Percentiles rank a stretch among this genome's conserved stretches.
These are phyloP conservation scores for Metellina segmentata DNA, from an alignment of 2,888 invertebrate genomes.

Conservation along the genomic window DNA sequence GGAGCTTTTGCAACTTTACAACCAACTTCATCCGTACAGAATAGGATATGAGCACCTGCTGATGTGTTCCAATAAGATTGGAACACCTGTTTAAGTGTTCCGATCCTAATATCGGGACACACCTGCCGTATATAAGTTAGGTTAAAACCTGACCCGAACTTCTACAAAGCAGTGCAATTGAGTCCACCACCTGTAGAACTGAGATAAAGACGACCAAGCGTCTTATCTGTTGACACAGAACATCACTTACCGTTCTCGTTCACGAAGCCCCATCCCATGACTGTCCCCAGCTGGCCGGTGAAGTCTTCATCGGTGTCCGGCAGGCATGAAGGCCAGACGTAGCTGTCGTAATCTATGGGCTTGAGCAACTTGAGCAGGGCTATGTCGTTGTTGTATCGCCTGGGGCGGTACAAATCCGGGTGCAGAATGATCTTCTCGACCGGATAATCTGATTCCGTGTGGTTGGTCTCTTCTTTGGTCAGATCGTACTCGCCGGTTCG, in stretches of 20 bases:
- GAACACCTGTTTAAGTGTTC: too few species aligned
- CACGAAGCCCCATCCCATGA: constrained; percentile 94
- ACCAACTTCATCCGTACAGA: too few species aligned
- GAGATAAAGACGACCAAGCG: too few species aligned
- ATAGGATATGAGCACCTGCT: too few species aligned
- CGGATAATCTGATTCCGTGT: constrained; percentile 81
- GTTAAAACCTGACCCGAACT: too few species aligned
- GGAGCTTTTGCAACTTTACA: too few species aligned
- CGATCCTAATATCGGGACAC: too few species aligned
- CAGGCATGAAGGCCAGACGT: constrained; percentile 89
- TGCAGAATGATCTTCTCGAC: constrained; percentile 86
- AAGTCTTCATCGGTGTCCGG: constrained; percentile 82
- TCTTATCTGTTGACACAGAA: background rate
- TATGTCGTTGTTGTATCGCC: constrained; percentile 83
- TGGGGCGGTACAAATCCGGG: constrained; percentile 80
- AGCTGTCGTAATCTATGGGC: constrained; percentile 86
- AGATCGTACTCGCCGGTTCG: constrained; percentile 87
- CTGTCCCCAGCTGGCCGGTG: constrained; percentile 85
- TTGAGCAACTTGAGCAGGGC: constrained; percentile 87
- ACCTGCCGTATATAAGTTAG: too few species aligned
- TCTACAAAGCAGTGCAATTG: too few species aligned
- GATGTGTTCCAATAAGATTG: too few species aligned
- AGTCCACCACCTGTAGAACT: too few species aligned
- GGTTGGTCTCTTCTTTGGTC: constrained; percentile 82
- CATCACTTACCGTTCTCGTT: constrained; percentile 81